Percentiles rank a stretch among this genome's conserved stretches.
These are phyloP conservation scores for Harpagus bidentatus DNA, from an alignment of 2,113 vertebrate genomes.

Conservation along the genomic window DNA sequence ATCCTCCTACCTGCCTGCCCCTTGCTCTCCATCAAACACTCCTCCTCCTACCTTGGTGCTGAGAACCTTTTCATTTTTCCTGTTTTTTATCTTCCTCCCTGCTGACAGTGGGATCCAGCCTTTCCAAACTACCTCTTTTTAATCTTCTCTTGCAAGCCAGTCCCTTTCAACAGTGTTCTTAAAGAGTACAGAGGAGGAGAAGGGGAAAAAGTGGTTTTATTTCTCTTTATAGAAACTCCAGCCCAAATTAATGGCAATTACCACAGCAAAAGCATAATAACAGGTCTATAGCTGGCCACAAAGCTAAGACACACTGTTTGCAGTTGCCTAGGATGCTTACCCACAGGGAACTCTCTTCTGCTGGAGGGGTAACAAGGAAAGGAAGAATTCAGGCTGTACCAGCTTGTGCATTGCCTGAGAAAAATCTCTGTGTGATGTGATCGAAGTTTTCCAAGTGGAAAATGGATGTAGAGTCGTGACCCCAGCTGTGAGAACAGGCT, in stretches of 20 bases:
- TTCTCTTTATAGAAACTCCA: neutral
- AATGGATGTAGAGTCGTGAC: rapidly evolving
- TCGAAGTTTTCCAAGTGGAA: neutral
- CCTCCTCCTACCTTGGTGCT: neutral
- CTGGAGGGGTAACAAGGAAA: neutral
- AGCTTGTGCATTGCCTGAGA: neutral
- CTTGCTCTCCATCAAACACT: neutral
- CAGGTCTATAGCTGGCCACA: neutral
- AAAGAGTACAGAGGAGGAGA: neutral
- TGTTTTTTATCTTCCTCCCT: neutral
- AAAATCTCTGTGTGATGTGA: rapidly evolving
- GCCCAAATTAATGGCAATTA: neutral
- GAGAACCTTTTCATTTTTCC: neutral
- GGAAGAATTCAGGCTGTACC: neutral
- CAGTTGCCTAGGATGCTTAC: neutral
- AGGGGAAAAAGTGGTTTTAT: neutral
- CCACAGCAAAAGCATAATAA: neutral
- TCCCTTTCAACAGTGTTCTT: neutral
- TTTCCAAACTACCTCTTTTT: neutral
- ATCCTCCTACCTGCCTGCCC: neutral
- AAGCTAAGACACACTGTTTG: neutral
- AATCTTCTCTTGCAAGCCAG: neutral
- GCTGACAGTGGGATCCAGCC: neutral
- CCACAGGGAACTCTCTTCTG: neutral
- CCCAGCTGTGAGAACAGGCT: neutral